These are phyloP conservation scores for Drosophila nannoptera DNA, from an alignment of 1,140 invertebrate genomes.

Conservation along the genomic window DNA sequence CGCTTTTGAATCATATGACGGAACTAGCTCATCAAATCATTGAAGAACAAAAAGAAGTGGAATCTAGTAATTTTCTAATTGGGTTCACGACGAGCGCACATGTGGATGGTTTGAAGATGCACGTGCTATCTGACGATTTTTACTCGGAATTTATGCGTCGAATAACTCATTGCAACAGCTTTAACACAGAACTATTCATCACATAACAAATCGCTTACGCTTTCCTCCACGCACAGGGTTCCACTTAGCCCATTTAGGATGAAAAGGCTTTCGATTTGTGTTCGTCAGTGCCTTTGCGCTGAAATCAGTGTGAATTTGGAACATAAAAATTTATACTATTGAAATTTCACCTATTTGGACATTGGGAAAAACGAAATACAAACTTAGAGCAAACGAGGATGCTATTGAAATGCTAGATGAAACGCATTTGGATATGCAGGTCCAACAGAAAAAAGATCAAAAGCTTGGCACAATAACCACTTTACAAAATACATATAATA, in stretches of 20 bases:
- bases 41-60: conserved; percentile 36
- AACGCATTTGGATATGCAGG: too few relatives aligned
- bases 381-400: too few relatives aligned
- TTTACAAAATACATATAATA: too few relatives aligned
- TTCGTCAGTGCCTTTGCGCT: background rate
- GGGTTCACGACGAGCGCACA: conserved; percentile 53
- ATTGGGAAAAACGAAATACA: conserved; percentile 43
- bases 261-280: conserved; percentile 24
- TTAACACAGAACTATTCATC: conserved; percentile 56
- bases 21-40: conserved; percentile 57
- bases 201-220: conserved; percentile 43
- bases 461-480: too few relatives aligned
- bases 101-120: conserved; percentile 50
- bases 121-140: conserved; percentile 61
- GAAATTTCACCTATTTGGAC: conserved; percentile 47
- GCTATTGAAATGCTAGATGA: too few relatives aligned
- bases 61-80: conserved; percentile 43
- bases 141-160: conserved; percentile 40
- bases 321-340: conserved; percentile 17
- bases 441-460: too few relatives aligned
- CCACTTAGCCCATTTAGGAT: conserved; percentile 36
- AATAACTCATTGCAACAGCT: conserved; percentile 53
- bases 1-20: conserved; percentile 57
- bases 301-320: conserved; percentile 58
- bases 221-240: conserved; percentile 33